These are phyloP conservation scores for Orchestia grillus DNA, from an alignment of 1,140 invertebrate genomes.

Conservation along the genomic window DNA sequence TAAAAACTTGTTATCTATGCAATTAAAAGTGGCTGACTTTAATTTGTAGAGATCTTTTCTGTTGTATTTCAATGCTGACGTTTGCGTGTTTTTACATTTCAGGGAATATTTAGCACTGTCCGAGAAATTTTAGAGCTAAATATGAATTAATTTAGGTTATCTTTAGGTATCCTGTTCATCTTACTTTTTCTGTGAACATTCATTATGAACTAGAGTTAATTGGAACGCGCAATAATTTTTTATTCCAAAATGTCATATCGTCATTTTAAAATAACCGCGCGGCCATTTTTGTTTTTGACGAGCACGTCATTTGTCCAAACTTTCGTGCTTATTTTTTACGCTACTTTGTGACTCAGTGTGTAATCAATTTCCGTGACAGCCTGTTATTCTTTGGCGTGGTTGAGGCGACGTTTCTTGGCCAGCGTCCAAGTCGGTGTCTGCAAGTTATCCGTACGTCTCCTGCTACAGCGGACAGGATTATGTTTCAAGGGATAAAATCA, in stretches of 20 bases:
- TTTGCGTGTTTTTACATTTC: too few relatives aligned
- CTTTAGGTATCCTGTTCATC: neutral
- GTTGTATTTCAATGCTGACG: too few relatives aligned
- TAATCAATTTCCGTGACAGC: neutral
- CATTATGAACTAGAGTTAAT: neutral
- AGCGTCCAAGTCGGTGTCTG: neutral
- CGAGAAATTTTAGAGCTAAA: too few relatives aligned
- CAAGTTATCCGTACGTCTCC: neutral
- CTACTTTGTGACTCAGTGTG: neutral
- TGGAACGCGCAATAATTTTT: neutral
- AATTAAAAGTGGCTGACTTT: too few relatives aligned
- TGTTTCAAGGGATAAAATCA: slow-evolving; percentile 34
- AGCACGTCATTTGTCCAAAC: neutral
- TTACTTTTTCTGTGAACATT: neutral
- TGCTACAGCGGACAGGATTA: slow-evolving; percentile 21
- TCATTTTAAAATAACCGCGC: neutral
- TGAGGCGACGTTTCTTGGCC: neutral
- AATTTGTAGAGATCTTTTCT: too few relatives aligned
- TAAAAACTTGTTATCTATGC: too few relatives aligned
- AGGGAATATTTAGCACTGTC: too few relatives aligned
- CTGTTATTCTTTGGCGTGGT: neutral
- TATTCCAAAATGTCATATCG: neutral
- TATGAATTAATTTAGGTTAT: too few relatives aligned
- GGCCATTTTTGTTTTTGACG: neutral
- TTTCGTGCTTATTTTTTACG: neutral